Conservation (phyloP, 2,888 invertebrate species). For the Diogma glabrata region DNA sequence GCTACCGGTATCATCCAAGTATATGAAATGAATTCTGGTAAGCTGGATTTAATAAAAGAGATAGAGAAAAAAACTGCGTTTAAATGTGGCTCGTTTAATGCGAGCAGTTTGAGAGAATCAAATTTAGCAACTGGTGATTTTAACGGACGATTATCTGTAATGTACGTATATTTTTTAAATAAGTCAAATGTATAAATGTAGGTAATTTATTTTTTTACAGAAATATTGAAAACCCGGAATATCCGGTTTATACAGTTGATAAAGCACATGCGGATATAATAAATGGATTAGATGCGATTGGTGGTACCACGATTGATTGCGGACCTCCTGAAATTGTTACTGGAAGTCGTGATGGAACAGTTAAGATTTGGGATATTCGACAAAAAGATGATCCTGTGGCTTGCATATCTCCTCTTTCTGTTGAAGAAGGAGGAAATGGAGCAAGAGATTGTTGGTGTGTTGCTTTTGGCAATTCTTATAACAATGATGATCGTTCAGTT, state of each 20-base stretch:
- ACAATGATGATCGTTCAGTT: constrained; percentile 71
- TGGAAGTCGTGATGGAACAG: constrained; percentile 85
- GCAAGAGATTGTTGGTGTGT: constrained; percentile 90
- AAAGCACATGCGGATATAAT: constrained; percentile 75
- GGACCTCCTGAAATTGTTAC: constrained; percentile 94
- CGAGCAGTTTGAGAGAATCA: constrained; percentile 66
- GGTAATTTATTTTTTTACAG: constrained; percentile 36
- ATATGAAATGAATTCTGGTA: constrained; percentile 63
- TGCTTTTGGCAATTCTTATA: constrained; percentile 83
- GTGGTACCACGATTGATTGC: constrained; percentile 66
- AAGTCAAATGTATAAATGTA: neutral
- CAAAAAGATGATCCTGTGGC: constrained; percentile 84
- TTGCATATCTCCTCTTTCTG: constrained; percentile 62
- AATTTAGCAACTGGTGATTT: constrained; percentile 87
- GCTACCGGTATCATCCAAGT: constrained; percentile 78
- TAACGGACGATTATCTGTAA: constrained; percentile 68
- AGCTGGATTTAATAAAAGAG: constrained; percentile 56
- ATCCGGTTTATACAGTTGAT: constrained; percentile 65
- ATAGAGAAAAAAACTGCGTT: constrained; percentile 73
- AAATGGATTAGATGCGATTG: constrained; percentile 84
- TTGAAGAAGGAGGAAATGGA: constrained; percentile 42
- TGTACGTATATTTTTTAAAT: constrained; percentile 42
- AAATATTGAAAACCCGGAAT: constrained; percentile 62
- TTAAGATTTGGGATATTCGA: constrained; percentile 92
- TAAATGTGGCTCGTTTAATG: constrained; percentile 90